phyloP scores from a whole-genome alignment of 2,113 vertebrate species.

The Gasterosteus aculeatus region DNA sequence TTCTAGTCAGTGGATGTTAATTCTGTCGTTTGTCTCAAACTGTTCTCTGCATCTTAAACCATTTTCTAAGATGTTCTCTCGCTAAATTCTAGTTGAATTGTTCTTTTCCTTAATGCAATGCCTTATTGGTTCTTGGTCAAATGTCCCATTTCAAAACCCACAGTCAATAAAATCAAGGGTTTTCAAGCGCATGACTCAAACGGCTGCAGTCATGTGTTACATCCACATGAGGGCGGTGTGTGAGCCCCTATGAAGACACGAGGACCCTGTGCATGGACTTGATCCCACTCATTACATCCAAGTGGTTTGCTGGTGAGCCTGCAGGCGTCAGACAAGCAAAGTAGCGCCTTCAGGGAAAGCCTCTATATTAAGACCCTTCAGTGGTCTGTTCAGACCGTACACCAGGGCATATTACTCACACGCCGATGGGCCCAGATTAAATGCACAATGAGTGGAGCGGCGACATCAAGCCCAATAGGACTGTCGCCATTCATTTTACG shows the following conservation, averaged over 20 bases:
- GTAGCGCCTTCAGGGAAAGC: constrained; percentile 40
- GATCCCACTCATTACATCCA: constrained; percentile 30
- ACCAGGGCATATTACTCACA: constrained; percentile 10
- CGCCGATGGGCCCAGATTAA: neutral
- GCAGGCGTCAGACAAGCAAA: constrained; percentile 48
- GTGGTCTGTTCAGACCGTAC: constrained; percentile 14
- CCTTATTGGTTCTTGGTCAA: neutral
- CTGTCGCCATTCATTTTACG: neutral
- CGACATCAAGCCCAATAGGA: neutral
- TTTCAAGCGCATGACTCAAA: neutral
- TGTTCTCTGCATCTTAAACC: neutral
- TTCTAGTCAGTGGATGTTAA: neutral
- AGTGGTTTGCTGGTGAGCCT: constrained; percentile 45
- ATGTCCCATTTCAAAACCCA: neutral
- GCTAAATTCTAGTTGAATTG: neutral
- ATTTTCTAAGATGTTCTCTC: neutral
- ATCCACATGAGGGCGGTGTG: constrained; percentile 61
- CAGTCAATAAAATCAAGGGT: neutral
- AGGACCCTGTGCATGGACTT: constrained; percentile 1
- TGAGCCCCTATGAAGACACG: constrained; percentile 37
- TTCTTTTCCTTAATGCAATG: neutral
- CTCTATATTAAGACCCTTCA: constrained; percentile 16
- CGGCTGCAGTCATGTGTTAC: constrained; percentile 18
- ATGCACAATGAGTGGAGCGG: neutral
- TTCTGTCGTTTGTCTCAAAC: neutral